Evolutionary conservation across 2,797 vertebrate species (phyloP).

Genomic region (Distichodus sexfasciatus): DNA sequence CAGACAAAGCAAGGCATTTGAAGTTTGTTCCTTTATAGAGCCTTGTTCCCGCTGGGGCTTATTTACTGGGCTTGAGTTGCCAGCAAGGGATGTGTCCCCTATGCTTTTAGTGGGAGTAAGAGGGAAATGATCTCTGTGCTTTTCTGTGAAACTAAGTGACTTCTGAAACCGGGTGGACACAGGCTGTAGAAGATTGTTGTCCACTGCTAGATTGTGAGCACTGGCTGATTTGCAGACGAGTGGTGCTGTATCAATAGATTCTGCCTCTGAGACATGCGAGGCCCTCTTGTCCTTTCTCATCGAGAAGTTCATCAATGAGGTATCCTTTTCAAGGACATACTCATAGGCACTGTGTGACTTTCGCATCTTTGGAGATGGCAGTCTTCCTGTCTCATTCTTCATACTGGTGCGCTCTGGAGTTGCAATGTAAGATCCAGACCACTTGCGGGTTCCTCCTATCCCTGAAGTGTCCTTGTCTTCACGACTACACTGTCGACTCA

Average conservation of each 20-base stretch:
- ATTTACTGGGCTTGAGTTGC: slow-evolving; percentile 33
- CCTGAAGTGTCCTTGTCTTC: slow-evolving; percentile 73
- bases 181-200: slow-evolving; percentile 72
- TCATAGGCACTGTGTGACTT: slow-evolving; percentile 78
- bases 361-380: slow-evolving; percentile 59
- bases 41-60: slow-evolving; percentile 54
- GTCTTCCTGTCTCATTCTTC: slow-evolving; percentile 66
- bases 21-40: slow-evolving; percentile 70
- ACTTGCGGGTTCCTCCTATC: slow-evolving; percentile 56
- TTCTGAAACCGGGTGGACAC: slow-evolving; percentile 79
- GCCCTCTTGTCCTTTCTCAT: slow-evolving; percentile 63
- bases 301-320: slow-evolving; percentile 61
- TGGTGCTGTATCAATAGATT: slow-evolving; percentile 75
- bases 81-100: slow-evolving; percentile 60
- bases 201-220: slow-evolving; percentile 83
- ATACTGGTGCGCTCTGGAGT: slow-evolving; percentile 57
- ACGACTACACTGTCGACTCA: slow-evolving; percentile 75
- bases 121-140: slow-evolving; percentile 61
- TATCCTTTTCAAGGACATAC: slow-evolving; percentile 60
- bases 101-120: slow-evolving; percentile 57
- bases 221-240: slow-evolving; percentile 87
- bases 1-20: slow-evolving; percentile 67
- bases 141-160: slow-evolving; percentile 77
- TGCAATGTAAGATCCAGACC: slow-evolving; percentile 67
- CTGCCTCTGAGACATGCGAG: slow-evolving; percentile 67